These are phyloP conservation scores for Chamaea fasciata DNA, from an alignment of 2,113 vertebrate species.

Conservation along the genomic window DNA sequence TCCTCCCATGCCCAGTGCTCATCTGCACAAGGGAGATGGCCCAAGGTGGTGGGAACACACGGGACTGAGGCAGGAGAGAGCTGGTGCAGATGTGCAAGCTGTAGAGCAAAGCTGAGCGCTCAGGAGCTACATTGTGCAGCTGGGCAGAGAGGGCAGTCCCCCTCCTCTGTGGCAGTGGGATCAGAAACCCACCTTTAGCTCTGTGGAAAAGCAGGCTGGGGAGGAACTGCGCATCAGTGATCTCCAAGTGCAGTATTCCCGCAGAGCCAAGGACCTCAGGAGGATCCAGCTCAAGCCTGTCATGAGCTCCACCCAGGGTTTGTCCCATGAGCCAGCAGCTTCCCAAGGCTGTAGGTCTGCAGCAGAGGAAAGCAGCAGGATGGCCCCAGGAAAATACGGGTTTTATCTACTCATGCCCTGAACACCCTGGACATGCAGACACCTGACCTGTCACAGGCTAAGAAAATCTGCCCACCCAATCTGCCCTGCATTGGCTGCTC, in stretches of 20 bases:
- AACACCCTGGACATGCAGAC: background rate
- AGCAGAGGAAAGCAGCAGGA: background rate
- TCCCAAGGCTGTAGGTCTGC: background rate
- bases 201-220: background rate
- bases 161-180: background rate
- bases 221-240: background rate
- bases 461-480: background rate
- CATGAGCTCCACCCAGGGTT: accelerated
- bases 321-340: background rate
- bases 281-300: accelerated
- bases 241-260: background rate
- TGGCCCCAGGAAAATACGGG: background rate
- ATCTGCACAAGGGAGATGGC: background rate
- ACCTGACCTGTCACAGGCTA: background rate
- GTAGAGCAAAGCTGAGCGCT: accelerated
- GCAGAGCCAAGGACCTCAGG: background rate
- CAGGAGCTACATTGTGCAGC: background rate
- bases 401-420: background rate
- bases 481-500: accelerated
- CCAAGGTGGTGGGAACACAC: background rate
- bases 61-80: background rate
- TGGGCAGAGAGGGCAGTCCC: background rate
- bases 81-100: background rate
- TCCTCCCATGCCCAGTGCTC: background rate
- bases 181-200: background rate